Percentiles rank a stretch among this genome's conserved stretches.
phyloP scores from a whole-genome alignment of 2,888 invertebrate genomes.

The Sipunculus nudus region DNA sequence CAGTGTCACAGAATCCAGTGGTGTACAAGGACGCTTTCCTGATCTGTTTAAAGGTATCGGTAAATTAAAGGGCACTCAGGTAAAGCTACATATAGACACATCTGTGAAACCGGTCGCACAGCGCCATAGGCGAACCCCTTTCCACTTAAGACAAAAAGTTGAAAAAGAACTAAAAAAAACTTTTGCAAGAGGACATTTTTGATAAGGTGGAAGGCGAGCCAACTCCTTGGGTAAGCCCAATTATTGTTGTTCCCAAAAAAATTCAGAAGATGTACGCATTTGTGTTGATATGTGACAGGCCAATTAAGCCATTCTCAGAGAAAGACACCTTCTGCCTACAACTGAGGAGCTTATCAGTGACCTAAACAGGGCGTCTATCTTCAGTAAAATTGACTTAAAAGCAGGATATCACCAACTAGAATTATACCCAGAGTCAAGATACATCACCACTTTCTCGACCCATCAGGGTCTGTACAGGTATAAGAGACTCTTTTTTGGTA shows the following conservation, averaged over 20 bases:
- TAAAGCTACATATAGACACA: conserved; percentile 7
- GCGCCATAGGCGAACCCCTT: background rate
- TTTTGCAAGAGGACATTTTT: conserved; percentile 8
- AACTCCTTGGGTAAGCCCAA: conserved; percentile 18
- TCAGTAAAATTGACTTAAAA: conserved; percentile 15
- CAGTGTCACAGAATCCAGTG: too few relatives aligned
- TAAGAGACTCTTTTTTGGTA: conserved; percentile 30
- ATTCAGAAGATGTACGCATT: conserved; percentile 32
- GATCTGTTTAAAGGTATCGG: conserved; percentile 13
- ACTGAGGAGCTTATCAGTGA: conserved; percentile 12
- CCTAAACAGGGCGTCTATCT: conserved; percentile 15
- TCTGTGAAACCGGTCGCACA: conserved; percentile 7
- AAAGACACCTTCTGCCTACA: conserved; percentile 14
- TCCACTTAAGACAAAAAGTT: background rate
- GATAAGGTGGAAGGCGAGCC: conserved; percentile 12
- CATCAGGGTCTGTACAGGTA: conserved; percentile 29
- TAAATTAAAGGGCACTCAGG: conserved; percentile 8
- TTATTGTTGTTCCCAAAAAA: conserved; percentile 15
- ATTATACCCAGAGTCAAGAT: conserved; percentile 15
- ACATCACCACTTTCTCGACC: conserved; percentile 34
- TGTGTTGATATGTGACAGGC: conserved; percentile 44
- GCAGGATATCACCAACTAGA: conserved; percentile 15
- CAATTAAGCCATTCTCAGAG: conserved; percentile 36
- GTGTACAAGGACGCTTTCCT: background rate
- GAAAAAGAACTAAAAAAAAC: conserved; percentile 4